Conservation (phyloP, 2,113 vertebrate genomes). For the Hemichromis elongatus region DNA sequence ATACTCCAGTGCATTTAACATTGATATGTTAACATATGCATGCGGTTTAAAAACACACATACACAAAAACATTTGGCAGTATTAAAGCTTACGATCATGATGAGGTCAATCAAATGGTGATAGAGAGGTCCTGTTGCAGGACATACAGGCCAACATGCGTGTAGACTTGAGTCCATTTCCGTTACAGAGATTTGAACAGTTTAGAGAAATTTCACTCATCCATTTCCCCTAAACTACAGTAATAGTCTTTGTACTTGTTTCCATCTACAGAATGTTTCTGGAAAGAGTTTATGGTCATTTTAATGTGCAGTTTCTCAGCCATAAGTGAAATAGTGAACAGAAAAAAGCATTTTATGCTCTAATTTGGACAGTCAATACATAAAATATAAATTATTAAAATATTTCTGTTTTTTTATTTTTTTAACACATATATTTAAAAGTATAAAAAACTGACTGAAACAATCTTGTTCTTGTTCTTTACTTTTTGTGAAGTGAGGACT, state of each 20-base stretch:
- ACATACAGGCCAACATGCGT: no score
- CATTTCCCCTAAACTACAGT: not conserved
- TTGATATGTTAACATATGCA: not conserved
- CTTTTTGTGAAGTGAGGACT: not conserved
- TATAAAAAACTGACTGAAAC: not conserved
- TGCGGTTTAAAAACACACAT: not conserved
- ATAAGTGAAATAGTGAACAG: not conserved
- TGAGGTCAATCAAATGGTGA: not conserved
- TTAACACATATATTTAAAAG: not conserved
- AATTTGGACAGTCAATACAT: not conserved
- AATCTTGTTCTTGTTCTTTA: not conserved
- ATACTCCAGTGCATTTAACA: not conserved
- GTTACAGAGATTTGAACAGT: not conserved
- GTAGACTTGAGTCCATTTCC: not conserved
- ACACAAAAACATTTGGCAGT: not conserved
- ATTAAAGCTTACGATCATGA: not conserved
- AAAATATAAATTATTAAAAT: not conserved
- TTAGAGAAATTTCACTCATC: not conserved
- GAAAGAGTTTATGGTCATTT: not conserved
- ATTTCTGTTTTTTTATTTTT: not conserved
- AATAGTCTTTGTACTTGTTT: not conserved
- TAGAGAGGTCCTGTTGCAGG: not conserved
- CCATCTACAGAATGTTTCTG: not conserved
- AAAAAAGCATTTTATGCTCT: not conserved
- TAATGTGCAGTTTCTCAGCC: not conserved